A percentile compares a stretch with the other conserved stretches of the same genome.
Evolutionary conservation across 2,888 invertebrate species (phyloP).

Genomic region (Vesta saturnalis): DNA sequence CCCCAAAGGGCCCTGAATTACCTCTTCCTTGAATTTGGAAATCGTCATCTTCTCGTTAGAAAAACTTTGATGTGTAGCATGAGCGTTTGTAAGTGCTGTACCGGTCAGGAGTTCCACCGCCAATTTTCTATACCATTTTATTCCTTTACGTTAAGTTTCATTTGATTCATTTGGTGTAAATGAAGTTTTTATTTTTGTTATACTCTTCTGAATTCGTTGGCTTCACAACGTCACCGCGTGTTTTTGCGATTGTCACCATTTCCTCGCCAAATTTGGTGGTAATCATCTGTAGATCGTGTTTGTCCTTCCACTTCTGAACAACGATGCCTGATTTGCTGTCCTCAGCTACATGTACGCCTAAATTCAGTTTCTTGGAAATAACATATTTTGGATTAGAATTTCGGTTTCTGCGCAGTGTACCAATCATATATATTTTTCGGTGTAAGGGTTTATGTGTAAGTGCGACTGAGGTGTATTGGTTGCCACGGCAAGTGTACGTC

Average conservation of each 20-base stretch:
- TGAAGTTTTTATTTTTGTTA: slow-evolving; percentile 30
- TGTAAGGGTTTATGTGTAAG: slow-evolving; percentile 10
- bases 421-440: slow-evolving; percentile 29
- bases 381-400: slow-evolving; percentile 11
- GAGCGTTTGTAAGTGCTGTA: slow-evolving; percentile 24
- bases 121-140: slow-evolving; percentile 34
- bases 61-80: slow-evolving; percentile 38
- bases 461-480: slow-evolving; percentile 35
- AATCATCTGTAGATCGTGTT: slow-evolving; percentile 19
- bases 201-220: slow-evolving; percentile 19
- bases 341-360: slow-evolving; percentile 13
- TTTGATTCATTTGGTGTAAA: slow-evolving; percentile 28
- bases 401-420: slow-evolving; percentile 11
- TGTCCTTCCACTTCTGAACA: slow-evolving; percentile 26
- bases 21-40: slow-evolving; percentile 9
- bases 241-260: not conserved
- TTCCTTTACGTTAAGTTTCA: slow-evolving; percentile 42
- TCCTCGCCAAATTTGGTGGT: slow-evolving; percentile 15
- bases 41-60: slow-evolving; percentile 36
- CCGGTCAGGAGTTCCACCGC: slow-evolving; percentile 26
- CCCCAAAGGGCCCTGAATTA: not conserved
- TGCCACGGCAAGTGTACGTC: slow-evolving; percentile 38
- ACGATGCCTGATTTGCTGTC: slow-evolving; percentile 26
- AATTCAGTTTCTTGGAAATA: not conserved
- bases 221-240: not conserved